phyloP scores from a whole-genome alignment of 2,888 invertebrate species.

The Drosophila nr. perissopoda region DNA sequence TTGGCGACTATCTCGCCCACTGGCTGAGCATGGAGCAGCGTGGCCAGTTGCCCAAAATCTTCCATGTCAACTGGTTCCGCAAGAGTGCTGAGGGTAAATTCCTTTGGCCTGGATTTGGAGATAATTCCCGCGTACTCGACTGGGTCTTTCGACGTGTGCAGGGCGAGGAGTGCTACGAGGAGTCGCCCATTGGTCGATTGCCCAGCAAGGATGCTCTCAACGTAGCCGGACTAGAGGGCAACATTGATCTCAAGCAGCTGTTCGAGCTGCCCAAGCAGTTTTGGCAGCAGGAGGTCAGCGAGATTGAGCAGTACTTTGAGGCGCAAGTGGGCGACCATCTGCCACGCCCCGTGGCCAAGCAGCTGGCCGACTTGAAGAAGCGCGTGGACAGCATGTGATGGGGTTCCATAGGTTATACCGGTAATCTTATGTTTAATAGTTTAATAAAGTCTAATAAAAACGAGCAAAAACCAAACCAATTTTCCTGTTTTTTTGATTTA shows the following conservation, averaged over 20 bases:
- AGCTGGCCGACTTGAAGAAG: constrained; percentile 41
- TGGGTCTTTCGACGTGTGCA: constrained; percentile 97
- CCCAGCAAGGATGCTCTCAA: constrained; percentile 89
- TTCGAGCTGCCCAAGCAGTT: constrained; percentile 95
- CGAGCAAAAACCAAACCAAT: constrained; percentile 17
- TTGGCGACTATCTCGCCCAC: constrained; percentile 96
- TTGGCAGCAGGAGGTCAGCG: constrained; percentile 93
- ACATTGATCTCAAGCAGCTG: constrained; percentile 91
- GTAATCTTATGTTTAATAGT: constrained; percentile 57
- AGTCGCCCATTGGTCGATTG: constrained; percentile 91
- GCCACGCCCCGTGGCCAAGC: constrained; percentile 85
- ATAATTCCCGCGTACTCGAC: constrained; percentile 97
- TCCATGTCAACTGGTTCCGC: constrained; percentile 99
- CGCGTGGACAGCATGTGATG: constrained; percentile 85
- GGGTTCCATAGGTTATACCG: constrained; percentile 63
- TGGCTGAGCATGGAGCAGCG: constrained; percentile 94
- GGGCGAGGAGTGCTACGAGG: constrained; percentile 89
- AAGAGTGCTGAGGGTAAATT: constrained; percentile 94
- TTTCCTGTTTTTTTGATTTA: constrained; percentile 11
- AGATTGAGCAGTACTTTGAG: constrained; percentile 94
- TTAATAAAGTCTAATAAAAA: constrained; percentile 86
- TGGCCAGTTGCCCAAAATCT: constrained; percentile 94
- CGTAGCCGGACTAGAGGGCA: constrained; percentile 88
- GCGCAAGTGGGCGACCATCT: constrained; percentile 95
- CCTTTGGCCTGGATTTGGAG: constrained; percentile 99